Evolutionary conservation across 2,797 vertebrate species (phyloP), one percentile per base, ranked within the genome.

Genomic region (Geotrypetes seraphini): DNA sequence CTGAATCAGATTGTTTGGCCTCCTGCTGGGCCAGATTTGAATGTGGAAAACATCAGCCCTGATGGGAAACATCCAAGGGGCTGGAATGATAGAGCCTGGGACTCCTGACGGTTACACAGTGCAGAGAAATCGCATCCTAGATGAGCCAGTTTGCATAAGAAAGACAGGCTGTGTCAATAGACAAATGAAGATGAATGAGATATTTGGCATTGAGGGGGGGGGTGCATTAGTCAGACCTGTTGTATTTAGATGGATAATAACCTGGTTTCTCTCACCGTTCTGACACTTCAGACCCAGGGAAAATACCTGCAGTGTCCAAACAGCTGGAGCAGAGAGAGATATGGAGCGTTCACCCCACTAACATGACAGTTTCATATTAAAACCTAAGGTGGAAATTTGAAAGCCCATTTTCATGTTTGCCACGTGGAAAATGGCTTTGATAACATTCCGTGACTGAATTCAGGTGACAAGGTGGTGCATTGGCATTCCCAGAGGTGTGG

Each of bases 161-260:
- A 85, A 79, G 71, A 63, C 66, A 78, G 81, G 70, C 82, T 82
- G 69, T 72, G 73, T 73, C 73, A n/a, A n/a, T 57, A 56, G 74
- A 77, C 79, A 85, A 71, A 81, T 82, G 75, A 85, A 84, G 85
- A 88, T 79, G 53, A 82, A 86, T 76, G 81, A 62, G 69, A 58
- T 37, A 50, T 53, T n/a, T n/a, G n/a, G n/a, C n/a, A n/a, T n/a
- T n/a, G n/a, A n/a, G n/a, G n/a, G n/a, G n/a, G n/a, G 52, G 49
- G 50, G n/a, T 57, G 62, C 83, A 81, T 82, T 81, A 77, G 14
- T 45, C 19, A 47, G 36, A 63, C 51, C 64, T 48, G 70, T 76
- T 85, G 80, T 86, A 33, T 57, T 41, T 47, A 66, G 63, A 72
- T 65, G 51, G 71, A 78, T 72, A 69, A 58, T 39, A 43, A 33